phyloP scores from a whole-genome alignment of 2,888 invertebrate genomes.

The Xylocampa areola region DNA sequence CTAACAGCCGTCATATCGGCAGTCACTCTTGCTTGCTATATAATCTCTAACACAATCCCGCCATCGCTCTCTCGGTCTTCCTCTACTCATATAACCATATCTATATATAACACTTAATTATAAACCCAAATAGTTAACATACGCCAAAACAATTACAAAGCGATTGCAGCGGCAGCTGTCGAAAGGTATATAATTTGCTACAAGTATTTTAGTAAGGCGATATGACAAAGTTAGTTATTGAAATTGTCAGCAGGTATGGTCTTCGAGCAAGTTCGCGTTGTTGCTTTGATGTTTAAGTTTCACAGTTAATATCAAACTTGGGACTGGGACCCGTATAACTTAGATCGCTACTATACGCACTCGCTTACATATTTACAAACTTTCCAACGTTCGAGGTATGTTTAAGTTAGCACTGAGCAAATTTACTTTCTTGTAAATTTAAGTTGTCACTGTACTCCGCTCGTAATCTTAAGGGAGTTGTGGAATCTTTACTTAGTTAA shows the following conservation, averaged over 20 bases:
- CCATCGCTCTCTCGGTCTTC: no score
- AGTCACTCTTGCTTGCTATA: no score
- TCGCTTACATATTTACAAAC: slow-evolving; percentile 61
- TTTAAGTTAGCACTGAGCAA: slow-evolving; percentile 48
- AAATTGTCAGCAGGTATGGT: slow-evolving; percentile 71
- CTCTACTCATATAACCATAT: no score
- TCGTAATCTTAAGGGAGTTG: slow-evolving; percentile 1
- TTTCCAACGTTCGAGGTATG: slow-evolving; percentile 49
- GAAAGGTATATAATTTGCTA: slow-evolving; percentile 39
- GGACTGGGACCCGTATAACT: slow-evolving; percentile 62
- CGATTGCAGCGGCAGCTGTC: slow-evolving; percentile 28
- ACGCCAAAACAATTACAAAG: slow-evolving; percentile 20
- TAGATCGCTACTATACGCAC: slow-evolving; percentile 64
- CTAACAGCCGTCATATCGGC: no score
- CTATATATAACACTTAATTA: no score
- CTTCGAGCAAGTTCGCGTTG: slow-evolving; percentile 59
- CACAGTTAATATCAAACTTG: slow-evolving; percentile 68
- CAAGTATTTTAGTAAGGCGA: slow-evolving; percentile 59
- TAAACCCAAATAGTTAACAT: slow-evolving; percentile 10
- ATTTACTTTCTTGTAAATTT: slow-evolving; percentile 40
- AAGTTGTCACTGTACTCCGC: slow-evolving; percentile 8
- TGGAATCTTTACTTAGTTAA: not conserved
- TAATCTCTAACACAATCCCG: no score
- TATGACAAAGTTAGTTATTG: slow-evolving; percentile 72
- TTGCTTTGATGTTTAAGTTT: slow-evolving; percentile 73